Evolutionary conservation across 2,888 invertebrate genomes (phyloP).

Genomic region (Lydus trimaculatus): DNA sequence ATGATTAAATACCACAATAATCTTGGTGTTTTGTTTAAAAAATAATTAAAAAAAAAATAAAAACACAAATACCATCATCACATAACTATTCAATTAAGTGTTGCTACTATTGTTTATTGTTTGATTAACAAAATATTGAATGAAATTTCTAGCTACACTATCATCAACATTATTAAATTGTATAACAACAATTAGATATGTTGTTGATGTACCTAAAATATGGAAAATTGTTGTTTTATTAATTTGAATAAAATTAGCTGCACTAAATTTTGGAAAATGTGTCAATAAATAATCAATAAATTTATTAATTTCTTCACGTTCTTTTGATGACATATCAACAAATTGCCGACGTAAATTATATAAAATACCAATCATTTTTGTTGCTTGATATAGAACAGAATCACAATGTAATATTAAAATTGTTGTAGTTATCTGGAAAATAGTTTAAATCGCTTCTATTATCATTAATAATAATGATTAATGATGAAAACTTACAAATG

Average conservation of each 20-base stretch:
- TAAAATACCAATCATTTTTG: background rate
- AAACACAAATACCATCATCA: too few relatives aligned
- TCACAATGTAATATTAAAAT: constrained; percentile 4
- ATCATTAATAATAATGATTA: background rate
- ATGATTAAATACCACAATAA: too few relatives aligned
- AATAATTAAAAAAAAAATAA: too few relatives aligned
- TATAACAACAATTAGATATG: constrained; percentile 11
- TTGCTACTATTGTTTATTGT: background rate
- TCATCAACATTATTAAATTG: background rate
- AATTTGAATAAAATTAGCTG: background rate
- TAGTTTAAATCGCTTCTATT: background rate
- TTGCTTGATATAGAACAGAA: background rate
- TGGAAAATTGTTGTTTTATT: constrained; percentile 12
- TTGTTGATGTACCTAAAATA: constrained; percentile 9
- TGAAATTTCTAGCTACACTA: too few relatives aligned
- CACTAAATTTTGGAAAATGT: constrained; percentile 6
- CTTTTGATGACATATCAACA: background rate
- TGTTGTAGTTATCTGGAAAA: background rate
- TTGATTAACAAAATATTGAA: background rate
- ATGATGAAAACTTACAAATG: background rate
- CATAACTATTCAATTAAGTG: background rate
- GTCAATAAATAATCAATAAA: background rate
- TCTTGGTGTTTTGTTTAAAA: too few relatives aligned
- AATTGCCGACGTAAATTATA: constrained; percentile 11
- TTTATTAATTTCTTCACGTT: constrained; percentile 8